phyloP scores from a whole-genome alignment of 1,140 invertebrate species.

The Pachyrhynchus sulphureomaculatus region DNA sequence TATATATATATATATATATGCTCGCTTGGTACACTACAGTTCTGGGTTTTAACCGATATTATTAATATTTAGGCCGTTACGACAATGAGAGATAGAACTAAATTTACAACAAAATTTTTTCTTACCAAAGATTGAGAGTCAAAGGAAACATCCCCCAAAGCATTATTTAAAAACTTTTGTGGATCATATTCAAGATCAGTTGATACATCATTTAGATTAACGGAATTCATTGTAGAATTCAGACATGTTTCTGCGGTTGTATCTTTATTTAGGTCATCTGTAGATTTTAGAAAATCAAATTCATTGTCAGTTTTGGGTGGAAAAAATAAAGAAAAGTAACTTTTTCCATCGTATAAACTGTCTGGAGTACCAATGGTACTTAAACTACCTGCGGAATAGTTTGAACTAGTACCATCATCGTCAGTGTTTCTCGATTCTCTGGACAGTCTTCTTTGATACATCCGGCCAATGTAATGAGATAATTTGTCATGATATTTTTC shows the following conservation, averaged over 20 bases:
- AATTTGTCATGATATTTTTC: constrained; percentile 28
- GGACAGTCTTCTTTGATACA: constrained; percentile 27
- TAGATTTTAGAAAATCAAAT: constrained; percentile 19
- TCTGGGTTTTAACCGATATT: no score
- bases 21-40: no score
- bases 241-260: neutral
- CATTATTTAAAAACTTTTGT: constrained; percentile 24
- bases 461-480: constrained; percentile 22
- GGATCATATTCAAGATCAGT: constrained; percentile 20
- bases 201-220: neutral
- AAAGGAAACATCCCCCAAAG: constrained; percentile 17
- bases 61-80: no score
- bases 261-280: constrained; percentile 26
- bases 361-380: constrained; percentile 17
- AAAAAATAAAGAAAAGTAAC: constrained; percentile 8
- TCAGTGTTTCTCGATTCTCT: constrained; percentile 14
- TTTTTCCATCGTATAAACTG: constrained; percentile 9
- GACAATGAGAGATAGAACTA: no score
- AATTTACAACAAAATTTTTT: no score
- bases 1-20: no score
- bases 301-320: constrained; percentile 1
- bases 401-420: constrained; percentile 22
- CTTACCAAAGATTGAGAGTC: constrained; percentile 7
- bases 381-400: constrained; percentile 13
- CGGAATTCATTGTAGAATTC: neutral